These are phyloP conservation scores for Hipparchia sbordonii DNA, from an alignment of 2,888 invertebrate genomes.

Conservation along the genomic window DNA sequence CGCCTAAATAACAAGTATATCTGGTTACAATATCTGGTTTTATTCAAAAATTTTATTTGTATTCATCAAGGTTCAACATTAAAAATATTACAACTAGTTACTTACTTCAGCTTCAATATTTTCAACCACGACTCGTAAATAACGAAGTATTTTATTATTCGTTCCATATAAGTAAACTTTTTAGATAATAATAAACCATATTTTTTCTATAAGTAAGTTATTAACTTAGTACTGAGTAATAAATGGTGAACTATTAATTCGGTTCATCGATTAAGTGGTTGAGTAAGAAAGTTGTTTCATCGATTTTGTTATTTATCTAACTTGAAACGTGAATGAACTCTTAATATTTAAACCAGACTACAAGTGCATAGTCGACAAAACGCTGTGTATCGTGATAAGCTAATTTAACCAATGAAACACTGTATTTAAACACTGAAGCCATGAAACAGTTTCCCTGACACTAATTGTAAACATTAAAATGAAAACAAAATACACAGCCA, in stretches of 20 bases:
- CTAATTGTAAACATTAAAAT: constrained; percentile 35
- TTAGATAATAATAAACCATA: too few species aligned
- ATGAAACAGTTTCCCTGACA: constrained; percentile 31
- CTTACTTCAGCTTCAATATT: too few species aligned
- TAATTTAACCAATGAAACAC: constrained; percentile 23
- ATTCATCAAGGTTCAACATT: too few species aligned
- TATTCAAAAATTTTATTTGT: too few species aligned
- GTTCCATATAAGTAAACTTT: too few species aligned
- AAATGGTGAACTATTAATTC: neutral
- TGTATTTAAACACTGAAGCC: constrained; percentile 21
- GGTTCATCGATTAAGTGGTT: neutral
- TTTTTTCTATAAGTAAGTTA: too few species aligned
- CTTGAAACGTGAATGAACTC: constrained; percentile 5
- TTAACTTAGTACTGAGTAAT: too few species aligned
- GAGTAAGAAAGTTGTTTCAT: neutral
- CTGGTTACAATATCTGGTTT: too few species aligned
- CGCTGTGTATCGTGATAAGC: constrained; percentile 4
- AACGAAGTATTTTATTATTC: too few species aligned
- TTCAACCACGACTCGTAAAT: too few species aligned
- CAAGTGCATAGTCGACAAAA: neutral
- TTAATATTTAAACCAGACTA: neutral
- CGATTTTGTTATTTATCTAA: neutral
- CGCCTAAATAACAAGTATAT: too few species aligned
- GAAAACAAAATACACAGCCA: constrained; percentile 34
- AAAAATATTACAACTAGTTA: too few species aligned